Base-by-base conservation (phyloP, 2,888 invertebrate genomes). In the Deilephila elpenor region DNA sequence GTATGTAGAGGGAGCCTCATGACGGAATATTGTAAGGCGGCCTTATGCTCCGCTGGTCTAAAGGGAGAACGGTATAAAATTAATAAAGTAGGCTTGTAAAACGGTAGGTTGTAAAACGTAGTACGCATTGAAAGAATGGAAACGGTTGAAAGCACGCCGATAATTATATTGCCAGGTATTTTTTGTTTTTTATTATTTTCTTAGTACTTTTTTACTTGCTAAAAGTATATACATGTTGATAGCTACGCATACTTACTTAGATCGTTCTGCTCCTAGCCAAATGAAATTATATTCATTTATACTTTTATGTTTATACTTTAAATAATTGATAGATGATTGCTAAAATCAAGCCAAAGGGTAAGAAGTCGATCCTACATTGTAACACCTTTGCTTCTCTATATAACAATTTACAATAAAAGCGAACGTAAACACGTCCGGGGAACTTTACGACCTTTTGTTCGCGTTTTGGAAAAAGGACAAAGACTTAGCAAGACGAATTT, bases 401-500 rank as follows among this genome's bases (percentile, higher is more conserved):
- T 14, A 44, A 44, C 44, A 44, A 14, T 17, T 51, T 61, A 60
- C 51, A 61, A 34, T 29, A 64, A 64, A 37, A 72, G 37, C 51
- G 59, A 67, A 72, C 37, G 59, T 67, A 72, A 72, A 59, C 72
- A 67, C 37, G 34, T 64, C 67, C 37, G 17, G 19, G 14, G 56
- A 64, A 72, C 64, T 72, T 72, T 44, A 64, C 59, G 67, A 64
- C 25, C 59, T 64, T 72, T 64, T 72, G 67, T 67, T 37, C 37
- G 59, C 59, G 37, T 72, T 72, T 51, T 14, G 51, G 59, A 67
- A 72, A 70, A 67, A 61, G 37, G 29, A 73, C 37, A 60, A 53
- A 59, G 67, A 59, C 37, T 32, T 53, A 75, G 73, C 17, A 71
- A 74, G 74, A 77, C 74, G 62, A 73, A 76, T 73, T 70, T 72